These are phyloP conservation scores for Melinaea menophilus DNA, from an alignment of 2,888 invertebrate genomes.

Conservation along the genomic window DNA sequence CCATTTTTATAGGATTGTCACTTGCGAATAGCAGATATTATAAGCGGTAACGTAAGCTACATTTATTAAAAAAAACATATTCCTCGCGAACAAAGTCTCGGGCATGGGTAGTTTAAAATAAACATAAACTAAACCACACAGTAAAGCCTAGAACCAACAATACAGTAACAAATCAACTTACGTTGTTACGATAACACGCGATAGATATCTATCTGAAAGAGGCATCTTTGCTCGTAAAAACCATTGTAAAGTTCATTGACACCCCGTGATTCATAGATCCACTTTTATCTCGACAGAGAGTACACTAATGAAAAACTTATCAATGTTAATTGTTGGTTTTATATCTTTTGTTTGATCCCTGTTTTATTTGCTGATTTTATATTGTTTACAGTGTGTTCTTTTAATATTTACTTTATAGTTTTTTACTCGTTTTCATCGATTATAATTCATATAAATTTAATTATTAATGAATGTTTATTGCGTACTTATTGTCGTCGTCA, in stretches of 20 bases:
- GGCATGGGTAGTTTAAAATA: neutral
- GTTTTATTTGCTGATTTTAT: conserved; percentile 39
- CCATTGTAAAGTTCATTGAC: conserved; percentile 50
- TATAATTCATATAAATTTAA: too few species aligned
- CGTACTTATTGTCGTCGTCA: too few species aligned
- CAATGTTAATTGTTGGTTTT: conserved; percentile 56
- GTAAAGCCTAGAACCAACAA: conserved; percentile 17
- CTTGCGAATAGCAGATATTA: too few species aligned
- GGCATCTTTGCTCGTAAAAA: conserved; percentile 41
- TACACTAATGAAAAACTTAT: conserved; percentile 52
- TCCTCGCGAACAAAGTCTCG: too few species aligned
- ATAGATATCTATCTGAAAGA: conserved; percentile 38
- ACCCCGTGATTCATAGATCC: conserved; percentile 50
- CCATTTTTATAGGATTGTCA: too few species aligned
- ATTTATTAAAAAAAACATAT: too few species aligned
- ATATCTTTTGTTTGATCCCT: conserved; percentile 57
- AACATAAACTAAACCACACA: conserved; percentile 7
- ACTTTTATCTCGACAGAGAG: conserved; percentile 49
- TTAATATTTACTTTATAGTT: too few species aligned
- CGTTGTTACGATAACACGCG: conserved; percentile 13
- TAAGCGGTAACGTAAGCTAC: too few species aligned
- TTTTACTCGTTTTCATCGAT: too few species aligned
- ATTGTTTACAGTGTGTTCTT: conserved; percentile 7
- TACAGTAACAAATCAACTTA: conserved; percentile 19
- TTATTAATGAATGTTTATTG: too few species aligned